Percentiles rank a stretch among this genome's conserved stretches.
These are phyloP conservation scores for Oscheius sp. DNA, from an alignment of 1,140 invertebrate genomes.

Conservation along the genomic window DNA sequence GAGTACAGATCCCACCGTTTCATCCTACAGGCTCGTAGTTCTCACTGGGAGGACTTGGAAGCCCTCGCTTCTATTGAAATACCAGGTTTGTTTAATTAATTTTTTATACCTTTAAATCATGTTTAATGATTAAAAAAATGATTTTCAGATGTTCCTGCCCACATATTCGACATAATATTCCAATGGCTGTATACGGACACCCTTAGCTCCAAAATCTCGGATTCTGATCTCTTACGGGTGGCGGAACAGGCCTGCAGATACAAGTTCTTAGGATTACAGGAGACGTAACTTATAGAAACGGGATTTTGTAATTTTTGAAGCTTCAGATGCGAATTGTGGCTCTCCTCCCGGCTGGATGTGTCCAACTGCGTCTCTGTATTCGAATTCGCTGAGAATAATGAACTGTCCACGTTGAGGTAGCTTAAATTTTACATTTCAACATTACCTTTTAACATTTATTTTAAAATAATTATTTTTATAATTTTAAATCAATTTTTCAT, in stretches of 20 bases:
- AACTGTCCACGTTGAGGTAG: slow-evolving; percentile 69
- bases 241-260: background rate
- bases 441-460: too few relatives aligned
- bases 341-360: slow-evolving; percentile 81
- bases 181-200: background rate
- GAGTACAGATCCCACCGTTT: background rate
- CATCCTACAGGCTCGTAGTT: background rate
- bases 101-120: background rate
- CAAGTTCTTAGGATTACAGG: background rate
- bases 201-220: background rate
- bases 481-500: slow-evolving; percentile 23
- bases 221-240: background rate
- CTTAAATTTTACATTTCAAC: too few relatives aligned
- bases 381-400: slow-evolving; percentile 84
- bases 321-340: slow-evolving; percentile 80
- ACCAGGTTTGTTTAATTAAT: background rate
- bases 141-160: background rate
- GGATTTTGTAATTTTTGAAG: too few relatives aligned
- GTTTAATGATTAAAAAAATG: background rate
- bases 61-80: background rate
- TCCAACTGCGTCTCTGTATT: slow-evolving; percentile 84
- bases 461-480: too few relatives aligned
- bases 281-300: too few relatives aligned
- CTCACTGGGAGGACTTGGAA: background rate
- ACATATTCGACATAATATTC: background rate